These are phyloP conservation scores for Sebastes miniatus DNA, from an alignment of 2,797 vertebrate genomes.

Conservation along the genomic window DNA sequence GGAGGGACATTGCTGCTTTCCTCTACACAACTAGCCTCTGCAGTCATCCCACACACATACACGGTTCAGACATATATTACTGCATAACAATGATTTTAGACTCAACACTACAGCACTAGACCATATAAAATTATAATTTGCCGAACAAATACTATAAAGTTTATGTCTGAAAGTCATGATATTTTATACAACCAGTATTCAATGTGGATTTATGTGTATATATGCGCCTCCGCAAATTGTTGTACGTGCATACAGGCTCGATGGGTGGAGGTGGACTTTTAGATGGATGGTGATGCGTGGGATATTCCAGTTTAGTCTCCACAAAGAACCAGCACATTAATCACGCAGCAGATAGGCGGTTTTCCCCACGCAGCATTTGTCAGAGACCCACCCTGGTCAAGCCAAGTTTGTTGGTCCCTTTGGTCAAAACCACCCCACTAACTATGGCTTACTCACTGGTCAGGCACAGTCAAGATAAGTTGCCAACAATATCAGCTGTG, in stretches of 20 bases:
- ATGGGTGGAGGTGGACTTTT: conserved; percentile 9
- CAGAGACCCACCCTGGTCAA: conserved; percentile 47
- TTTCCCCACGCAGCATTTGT: conserved; percentile 38
- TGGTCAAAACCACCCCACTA: conserved; percentile 41
- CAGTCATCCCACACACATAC: conserved; percentile 57
- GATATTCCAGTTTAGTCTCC: conserved; percentile 48
- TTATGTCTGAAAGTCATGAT: conserved; percentile 55
- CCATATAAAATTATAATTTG: conserved; percentile 44
- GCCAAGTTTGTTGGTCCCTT: conserved; percentile 50
- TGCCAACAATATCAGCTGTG: conserved; percentile 38
- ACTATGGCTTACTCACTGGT: conserved; percentile 12
- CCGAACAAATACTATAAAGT: conserved; percentile 35
- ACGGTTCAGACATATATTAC: conserved; percentile 14
- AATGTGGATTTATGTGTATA: conserved; percentile 45
- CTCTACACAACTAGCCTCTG: conserved; percentile 47
- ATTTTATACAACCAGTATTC: conserved; percentile 43
- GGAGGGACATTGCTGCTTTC: conserved; percentile 46
- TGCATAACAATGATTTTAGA: conserved; percentile 29
- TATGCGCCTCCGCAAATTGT: conserved; percentile 25
- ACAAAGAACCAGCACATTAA: conserved; percentile 43
- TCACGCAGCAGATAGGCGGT: conserved; percentile 56
- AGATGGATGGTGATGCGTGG: conserved; percentile 46
- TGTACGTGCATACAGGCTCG: conserved; percentile 28
- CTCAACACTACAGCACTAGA: conserved; percentile 18
- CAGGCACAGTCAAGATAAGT: conserved; percentile 14